Evolutionary conservation across 2,113 vertebrate genomes (phyloP).

Genomic region (Bubo blakistoni): DNA sequence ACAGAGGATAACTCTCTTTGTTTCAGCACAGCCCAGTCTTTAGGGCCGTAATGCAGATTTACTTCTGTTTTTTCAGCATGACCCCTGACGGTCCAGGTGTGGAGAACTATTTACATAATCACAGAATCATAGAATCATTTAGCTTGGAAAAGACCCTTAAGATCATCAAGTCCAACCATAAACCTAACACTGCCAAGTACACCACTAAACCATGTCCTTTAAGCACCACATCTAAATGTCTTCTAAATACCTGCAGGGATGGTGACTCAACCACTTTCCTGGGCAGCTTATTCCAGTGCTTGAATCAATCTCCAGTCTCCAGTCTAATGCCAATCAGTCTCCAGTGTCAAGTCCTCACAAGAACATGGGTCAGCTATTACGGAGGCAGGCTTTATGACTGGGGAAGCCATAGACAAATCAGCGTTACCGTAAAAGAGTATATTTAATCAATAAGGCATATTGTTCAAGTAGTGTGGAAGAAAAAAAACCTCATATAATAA

Average conservation of each 20-base stretch:
- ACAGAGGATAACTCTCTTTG: background rate
- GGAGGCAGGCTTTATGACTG: conserved; percentile 12
- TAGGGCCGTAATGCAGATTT: background rate
- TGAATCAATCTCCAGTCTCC: background rate
- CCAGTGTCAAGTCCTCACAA: background rate
- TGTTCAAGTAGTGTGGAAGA: conserved; percentile 57
- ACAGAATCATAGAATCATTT: background rate
- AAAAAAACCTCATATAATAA: conserved; percentile 69
- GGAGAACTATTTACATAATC: conserved; percentile 21
- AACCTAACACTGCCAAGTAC: background rate
- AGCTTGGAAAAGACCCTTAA: background rate
- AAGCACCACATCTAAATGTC: background rate
- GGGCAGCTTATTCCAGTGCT: background rate
- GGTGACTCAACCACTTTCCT: background rate
- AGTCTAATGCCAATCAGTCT: background rate
- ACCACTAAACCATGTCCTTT: background rate
- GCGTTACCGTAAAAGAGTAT: conserved; percentile 1
- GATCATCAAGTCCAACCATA: background rate
- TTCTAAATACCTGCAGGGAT: background rate
- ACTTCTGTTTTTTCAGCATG: background rate
- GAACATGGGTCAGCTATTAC: background rate
- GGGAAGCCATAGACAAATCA: conserved; percentile 57
- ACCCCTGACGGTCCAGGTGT: background rate
- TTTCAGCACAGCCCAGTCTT: background rate
- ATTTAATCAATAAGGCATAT: conserved; percentile 72